These are phyloP conservation scores for Centroberyx gerrardi DNA, from an alignment of 2,797 vertebrate species.

Conservation along the genomic window DNA sequence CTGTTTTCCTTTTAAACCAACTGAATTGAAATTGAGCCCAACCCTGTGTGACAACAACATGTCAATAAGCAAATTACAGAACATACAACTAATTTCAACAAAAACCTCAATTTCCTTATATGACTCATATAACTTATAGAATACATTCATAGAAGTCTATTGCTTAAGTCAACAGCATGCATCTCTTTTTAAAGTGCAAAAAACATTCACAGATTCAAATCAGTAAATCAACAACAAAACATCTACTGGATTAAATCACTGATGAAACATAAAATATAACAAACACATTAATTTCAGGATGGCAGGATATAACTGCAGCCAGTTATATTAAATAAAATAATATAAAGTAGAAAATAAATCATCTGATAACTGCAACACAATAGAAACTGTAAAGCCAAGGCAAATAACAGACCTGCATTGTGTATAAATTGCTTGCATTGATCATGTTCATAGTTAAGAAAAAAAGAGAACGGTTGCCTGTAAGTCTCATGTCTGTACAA, in stretches of 20 bases:
- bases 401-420: slow-evolving; percentile 13
- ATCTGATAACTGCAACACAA: slow-evolving; percentile 27
- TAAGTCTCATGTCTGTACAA: slow-evolving; percentile 17
- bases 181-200: slow-evolving; percentile 73
- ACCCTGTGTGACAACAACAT: slow-evolving; percentile 1
- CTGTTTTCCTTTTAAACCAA: slow-evolving; percentile 21
- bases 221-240: slow-evolving; percentile 43
- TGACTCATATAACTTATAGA: slow-evolving; percentile 21
- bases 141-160: slow-evolving; percentile 67
- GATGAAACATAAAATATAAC: slow-evolving; percentile 33
- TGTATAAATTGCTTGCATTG: slow-evolving; percentile 41
- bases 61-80: slow-evolving; percentile 22
- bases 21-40: background rate
- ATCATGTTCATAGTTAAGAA: slow-evolving; percentile 30
- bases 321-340: slow-evolving; percentile 19
- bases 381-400: slow-evolving; percentile 38
- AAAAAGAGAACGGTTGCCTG: slow-evolving; percentile 13
- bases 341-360: slow-evolving; percentile 45
- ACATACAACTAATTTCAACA: slow-evolving; percentile 17
- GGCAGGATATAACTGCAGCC: slow-evolving; percentile 31
- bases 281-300: slow-evolving; percentile 21
- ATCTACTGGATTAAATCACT: slow-evolving; percentile 36
- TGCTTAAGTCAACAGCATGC: slow-evolving; percentile 69
- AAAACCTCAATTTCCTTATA: slow-evolving; percentile 24
- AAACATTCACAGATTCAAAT: slow-evolving; percentile 59